These are phyloP conservation scores for Bothrops jararaca DNA, from an alignment of 2,113 vertebrate species.

Conservation along the genomic window DNA sequence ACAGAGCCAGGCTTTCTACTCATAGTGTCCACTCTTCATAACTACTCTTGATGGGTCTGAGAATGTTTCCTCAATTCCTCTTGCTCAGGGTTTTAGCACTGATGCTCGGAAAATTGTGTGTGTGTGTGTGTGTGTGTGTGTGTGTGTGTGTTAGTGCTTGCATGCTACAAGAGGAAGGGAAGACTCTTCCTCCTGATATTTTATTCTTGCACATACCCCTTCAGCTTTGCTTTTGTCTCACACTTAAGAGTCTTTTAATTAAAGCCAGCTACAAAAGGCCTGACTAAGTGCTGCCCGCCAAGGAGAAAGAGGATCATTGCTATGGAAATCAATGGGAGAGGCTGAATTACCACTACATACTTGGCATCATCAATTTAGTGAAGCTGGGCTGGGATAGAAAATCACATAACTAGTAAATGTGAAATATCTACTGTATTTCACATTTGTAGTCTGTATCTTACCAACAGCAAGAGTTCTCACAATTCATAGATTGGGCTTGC, in stretches of 20 bases:
- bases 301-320: slow-evolving; percentile 36
- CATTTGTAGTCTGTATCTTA: background rate
- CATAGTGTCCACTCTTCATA: background rate
- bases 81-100: background rate
- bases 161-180: slow-evolving; percentile 10
- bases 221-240: slow-evolving; percentile 54
- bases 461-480: background rate
- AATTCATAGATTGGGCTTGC: background rate
- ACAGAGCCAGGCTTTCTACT: background rate
- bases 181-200: background rate
- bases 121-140: too few species aligned
- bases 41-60: background rate
- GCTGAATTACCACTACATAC: background rate
- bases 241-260: slow-evolving; percentile 61
- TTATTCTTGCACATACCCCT: background rate
- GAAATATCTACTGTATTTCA: background rate
- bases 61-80: background rate
- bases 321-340: slow-evolving; percentile 50
- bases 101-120: background rate
- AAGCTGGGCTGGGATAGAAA: background rate
- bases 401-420: background rate
- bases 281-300: slow-evolving; percentile 36
- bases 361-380: slow-evolving; percentile 9
- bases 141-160: background rate
- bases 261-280: slow-evolving; percentile 58